These are phyloP conservation scores for Eumerus sabulonum DNA, from an alignment of 2,888 invertebrate species.

Conservation along the genomic window DNA sequence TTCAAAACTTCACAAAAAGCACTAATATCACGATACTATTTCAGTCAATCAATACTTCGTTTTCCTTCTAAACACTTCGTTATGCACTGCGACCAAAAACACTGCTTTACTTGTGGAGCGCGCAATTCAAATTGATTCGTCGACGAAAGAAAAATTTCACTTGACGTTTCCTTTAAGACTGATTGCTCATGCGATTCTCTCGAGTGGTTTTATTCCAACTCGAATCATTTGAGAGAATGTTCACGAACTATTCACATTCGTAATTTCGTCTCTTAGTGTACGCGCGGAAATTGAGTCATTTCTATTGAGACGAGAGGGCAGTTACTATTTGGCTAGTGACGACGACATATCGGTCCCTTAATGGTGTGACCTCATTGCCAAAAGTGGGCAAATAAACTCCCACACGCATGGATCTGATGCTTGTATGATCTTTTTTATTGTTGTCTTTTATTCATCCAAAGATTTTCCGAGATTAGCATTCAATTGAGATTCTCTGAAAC, in stretches of 20 bases:
- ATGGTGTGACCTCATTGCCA: conserved; percentile 38
- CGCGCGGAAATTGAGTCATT: conserved; percentile 28
- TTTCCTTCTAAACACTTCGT: conserved; percentile 9
- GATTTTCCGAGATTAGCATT: too few species aligned
- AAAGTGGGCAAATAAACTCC: conserved; percentile 36
- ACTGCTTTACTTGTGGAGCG: conserved; percentile 44
- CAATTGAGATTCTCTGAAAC: too few species aligned
- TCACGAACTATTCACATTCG: conserved; percentile 25
- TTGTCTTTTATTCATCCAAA: not conserved
- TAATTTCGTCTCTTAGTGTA: conserved; percentile 43
- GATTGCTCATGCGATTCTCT: conserved; percentile 33
- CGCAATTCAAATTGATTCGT: conserved; percentile 31
- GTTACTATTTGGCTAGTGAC: not conserved
- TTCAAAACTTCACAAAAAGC: conserved; percentile 16
- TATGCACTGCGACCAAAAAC: not conserved
- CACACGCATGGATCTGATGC: not conserved
- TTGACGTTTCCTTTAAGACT: conserved; percentile 44
- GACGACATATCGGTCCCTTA: conserved; percentile 9
- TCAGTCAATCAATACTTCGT: not conserved
- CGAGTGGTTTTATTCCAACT: conserved; percentile 50
- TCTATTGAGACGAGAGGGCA: conserved; percentile 17
- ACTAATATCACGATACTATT: conserved; percentile 48
- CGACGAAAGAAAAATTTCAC: conserved; percentile 10
- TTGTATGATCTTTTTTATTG: not conserved
- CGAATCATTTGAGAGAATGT: conserved; percentile 56